Conservation (phyloP, 2,113 vertebrate species). For the Noctilio leporinus region DNA sequence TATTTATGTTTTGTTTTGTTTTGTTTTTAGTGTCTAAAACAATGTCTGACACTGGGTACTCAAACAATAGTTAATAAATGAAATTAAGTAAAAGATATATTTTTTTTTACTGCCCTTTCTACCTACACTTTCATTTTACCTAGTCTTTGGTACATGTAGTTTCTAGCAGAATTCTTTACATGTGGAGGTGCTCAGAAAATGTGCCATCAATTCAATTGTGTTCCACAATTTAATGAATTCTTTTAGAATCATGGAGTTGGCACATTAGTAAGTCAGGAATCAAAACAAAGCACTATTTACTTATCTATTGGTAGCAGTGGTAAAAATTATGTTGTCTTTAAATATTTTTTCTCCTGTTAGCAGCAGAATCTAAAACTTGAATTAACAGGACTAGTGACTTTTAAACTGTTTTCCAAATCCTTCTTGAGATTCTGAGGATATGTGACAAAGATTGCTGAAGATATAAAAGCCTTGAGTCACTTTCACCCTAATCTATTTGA, state of each 20-base stretch:
- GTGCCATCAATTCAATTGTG: not conserved
- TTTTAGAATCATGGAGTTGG: not conserved
- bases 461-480: not conserved
- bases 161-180: not conserved
- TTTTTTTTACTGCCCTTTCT: not conserved
- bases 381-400: not conserved
- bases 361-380: not conserved
- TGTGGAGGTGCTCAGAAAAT: not conserved
- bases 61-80: not conserved
- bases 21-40: not conserved
- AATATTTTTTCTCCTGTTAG: not conserved
- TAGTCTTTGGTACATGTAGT: not conserved
- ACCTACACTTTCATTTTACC: not conserved
- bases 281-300: not conserved
- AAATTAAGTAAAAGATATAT: not conserved
- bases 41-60: not conserved
- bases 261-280: not conserved
- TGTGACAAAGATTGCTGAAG: not conserved
- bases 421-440: not conserved
- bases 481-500: not conserved
- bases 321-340: not conserved
- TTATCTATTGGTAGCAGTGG: not conserved
- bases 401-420: not conserved
- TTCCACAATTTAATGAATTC: not conserved
- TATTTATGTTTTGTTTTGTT: too few species aligned